These are phyloP conservation scores for Orussus abietinus DNA, from an alignment of 1,140 invertebrate genomes.

Conservation along the genomic window DNA sequence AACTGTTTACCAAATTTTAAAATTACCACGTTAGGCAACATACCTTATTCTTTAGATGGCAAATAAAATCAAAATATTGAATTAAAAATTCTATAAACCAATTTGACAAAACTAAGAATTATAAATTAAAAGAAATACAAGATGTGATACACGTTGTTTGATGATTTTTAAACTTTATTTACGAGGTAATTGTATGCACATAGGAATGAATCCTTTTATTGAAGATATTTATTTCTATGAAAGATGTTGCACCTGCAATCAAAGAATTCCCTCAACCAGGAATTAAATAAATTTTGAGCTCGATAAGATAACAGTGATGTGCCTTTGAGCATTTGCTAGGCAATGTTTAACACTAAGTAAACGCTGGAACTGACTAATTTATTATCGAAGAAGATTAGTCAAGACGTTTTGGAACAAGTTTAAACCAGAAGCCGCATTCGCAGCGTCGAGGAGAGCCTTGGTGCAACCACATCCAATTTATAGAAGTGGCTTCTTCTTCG, in stretches of 20 bases:
- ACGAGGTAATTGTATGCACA: constrained; percentile 2
- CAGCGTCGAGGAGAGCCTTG: constrained; percentile 85
- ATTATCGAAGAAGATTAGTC: constrained; percentile 51
- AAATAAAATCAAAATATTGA: too few species aligned
- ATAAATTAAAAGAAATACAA: too few species aligned
- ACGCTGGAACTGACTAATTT: constrained; percentile 1
- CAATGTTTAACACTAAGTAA: background rate
- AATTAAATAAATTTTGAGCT: background rate
- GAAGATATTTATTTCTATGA: constrained; percentile 43
- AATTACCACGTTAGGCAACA: too few species aligned
- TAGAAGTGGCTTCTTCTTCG: constrained; percentile 82
- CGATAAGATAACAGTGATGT: background rate
- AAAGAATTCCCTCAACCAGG: constrained; percentile 35
- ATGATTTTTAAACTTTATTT: too few species aligned
- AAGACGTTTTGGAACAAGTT: constrained; percentile 71
- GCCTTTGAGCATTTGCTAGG: background rate
- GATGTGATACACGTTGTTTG: too few species aligned
- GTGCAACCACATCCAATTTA: constrained; percentile 94
- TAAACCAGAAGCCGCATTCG: constrained; percentile 95
- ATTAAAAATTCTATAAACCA: too few species aligned
- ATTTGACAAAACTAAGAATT: too few species aligned
- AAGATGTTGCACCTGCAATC: constrained; percentile 33
- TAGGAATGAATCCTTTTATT: constrained; percentile 1
- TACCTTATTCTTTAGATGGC: too few species aligned
- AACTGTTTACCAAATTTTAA: too few species aligned